phyloP scores from a whole-genome alignment of 2,888 invertebrate genomes.

The Catocala fraxini region DNA sequence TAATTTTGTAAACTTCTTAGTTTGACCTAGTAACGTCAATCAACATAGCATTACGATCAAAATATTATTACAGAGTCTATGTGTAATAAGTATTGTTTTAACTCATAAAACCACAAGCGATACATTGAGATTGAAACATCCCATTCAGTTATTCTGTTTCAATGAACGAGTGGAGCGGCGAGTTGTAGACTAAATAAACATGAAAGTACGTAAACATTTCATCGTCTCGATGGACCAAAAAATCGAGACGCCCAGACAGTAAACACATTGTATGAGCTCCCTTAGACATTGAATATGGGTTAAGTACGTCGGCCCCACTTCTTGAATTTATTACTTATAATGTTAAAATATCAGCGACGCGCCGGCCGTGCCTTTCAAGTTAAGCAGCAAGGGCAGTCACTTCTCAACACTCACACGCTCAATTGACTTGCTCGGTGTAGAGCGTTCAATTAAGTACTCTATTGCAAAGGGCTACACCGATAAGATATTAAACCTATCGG shows the following conservation, averaged over 20 bases:
- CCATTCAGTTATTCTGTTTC: slow-evolving; percentile 45
- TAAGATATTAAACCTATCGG: neutral
- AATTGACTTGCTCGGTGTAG: too few species aligned
- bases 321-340: neutral
- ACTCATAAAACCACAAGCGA: slow-evolving; percentile 3
- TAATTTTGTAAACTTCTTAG: too few species aligned
- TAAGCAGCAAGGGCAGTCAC: neutral
- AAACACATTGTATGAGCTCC: slow-evolving; percentile 39
- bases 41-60: too few species aligned
- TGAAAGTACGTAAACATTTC: slow-evolving; percentile 44
- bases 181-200: slow-evolving; percentile 54
- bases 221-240: slow-evolving; percentile 45
- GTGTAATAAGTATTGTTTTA: too few species aligned
- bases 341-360: too few species aligned
- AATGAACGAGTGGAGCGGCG: slow-evolving; percentile 35
- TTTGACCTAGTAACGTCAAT: too few species aligned
- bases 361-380: too few species aligned
- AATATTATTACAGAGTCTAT: too few species aligned
- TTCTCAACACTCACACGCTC: neutral
- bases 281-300: slow-evolving; percentile 9
- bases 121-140: slow-evolving; percentile 39
- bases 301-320: slow-evolving; percentile 8
- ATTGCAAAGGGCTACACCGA: neutral
- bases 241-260: slow-evolving; percentile 47
- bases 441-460: too few species aligned